phyloP scores from a whole-genome alignment of 2,888 invertebrate species.

The Adelphocoris suturalis region DNA sequence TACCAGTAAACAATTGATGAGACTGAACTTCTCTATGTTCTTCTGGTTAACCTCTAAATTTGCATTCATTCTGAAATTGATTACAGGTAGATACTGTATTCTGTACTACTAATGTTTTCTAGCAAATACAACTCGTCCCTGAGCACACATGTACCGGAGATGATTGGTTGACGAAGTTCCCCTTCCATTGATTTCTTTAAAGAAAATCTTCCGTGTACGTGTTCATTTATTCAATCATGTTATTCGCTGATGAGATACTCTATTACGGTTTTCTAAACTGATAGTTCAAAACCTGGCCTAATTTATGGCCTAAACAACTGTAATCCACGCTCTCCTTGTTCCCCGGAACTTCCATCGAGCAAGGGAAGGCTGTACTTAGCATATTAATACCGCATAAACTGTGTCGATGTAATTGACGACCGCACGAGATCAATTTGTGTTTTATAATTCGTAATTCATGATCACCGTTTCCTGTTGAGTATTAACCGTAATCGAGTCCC shows the following conservation, averaged over 20 bases:
- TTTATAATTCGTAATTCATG: not conserved
- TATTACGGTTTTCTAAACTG: too few relatives aligned
- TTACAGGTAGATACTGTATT: too few relatives aligned
- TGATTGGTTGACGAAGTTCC: too few relatives aligned
- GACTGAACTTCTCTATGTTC: too few relatives aligned
- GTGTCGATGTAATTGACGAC: not conserved
- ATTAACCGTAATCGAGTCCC: not conserved
- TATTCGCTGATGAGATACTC: not conserved
- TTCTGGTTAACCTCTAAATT: too few relatives aligned
- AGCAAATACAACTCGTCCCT: too few relatives aligned
- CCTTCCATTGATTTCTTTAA: too few relatives aligned
- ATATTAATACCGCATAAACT: not conserved
- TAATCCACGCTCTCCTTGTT: not conserved
- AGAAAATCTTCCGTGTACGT: too few relatives aligned
- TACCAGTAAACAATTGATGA: too few relatives aligned
- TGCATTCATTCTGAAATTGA: too few relatives aligned
- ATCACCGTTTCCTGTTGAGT: not conserved
- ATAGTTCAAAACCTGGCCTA: not conserved
- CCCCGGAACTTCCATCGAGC: not conserved
- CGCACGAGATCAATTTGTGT: constrained; percentile 5
- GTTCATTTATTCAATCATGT: not conserved
- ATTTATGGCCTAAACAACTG: not conserved
- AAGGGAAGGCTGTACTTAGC: not conserved
- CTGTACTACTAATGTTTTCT: too few relatives aligned
- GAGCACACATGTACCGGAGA: too few relatives aligned